A percentile compares a stretch with the other conserved stretches of the same genome.
Evolutionary conservation across 2,888 invertebrate species (phyloP).

Genomic region (Cheilosia grossa): DNA sequence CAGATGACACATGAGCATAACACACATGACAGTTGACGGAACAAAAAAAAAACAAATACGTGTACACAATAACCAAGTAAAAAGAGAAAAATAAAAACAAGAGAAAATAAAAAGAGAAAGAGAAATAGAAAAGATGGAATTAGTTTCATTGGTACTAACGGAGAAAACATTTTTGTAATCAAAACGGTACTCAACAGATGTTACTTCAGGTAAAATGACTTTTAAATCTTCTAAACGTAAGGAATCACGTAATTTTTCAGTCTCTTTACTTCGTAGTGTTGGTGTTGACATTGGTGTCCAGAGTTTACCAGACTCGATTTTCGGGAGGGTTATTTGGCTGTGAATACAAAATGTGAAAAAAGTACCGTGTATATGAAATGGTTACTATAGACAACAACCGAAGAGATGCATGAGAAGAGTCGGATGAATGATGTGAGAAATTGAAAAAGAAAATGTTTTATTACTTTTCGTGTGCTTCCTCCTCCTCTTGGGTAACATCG

Average conservation of each 20-base stretch:
- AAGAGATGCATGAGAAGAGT: conserved; percentile 12
- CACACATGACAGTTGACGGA: conserved; percentile 34
- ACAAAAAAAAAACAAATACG: background rate
- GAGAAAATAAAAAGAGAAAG: conserved; percentile 28
- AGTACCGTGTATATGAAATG: background rate
- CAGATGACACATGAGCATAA: conserved; percentile 5
- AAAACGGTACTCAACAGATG: conserved; percentile 74
- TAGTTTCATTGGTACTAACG: conserved; percentile 64
- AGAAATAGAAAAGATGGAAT: conserved; percentile 44
- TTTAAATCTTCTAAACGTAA: conserved; percentile 78
- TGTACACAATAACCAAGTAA: no score
- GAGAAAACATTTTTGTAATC: conserved; percentile 67
- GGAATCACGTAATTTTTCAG: conserved; percentile 79
- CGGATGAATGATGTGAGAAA: conserved; percentile 11
- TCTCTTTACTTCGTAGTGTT: conserved; percentile 78
- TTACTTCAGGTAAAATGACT: conserved; percentile 78
- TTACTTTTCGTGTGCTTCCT: conserved; percentile 84
- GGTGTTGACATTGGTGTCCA: conserved; percentile 78
- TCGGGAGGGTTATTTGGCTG: conserved; percentile 77
- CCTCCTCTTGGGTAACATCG: conserved; percentile 86
- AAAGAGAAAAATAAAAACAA: conserved; percentile 17
- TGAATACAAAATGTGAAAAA: conserved; percentile 43
- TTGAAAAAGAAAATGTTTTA: background rate
- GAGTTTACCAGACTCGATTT: conserved; percentile 78
- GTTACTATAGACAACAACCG: background rate